Percentiles rank a stretch among this genome's conserved stretches.
Conservation (phyloP, 2,797 vertebrate species). For the Setipinna tenuifilis region DNA sequence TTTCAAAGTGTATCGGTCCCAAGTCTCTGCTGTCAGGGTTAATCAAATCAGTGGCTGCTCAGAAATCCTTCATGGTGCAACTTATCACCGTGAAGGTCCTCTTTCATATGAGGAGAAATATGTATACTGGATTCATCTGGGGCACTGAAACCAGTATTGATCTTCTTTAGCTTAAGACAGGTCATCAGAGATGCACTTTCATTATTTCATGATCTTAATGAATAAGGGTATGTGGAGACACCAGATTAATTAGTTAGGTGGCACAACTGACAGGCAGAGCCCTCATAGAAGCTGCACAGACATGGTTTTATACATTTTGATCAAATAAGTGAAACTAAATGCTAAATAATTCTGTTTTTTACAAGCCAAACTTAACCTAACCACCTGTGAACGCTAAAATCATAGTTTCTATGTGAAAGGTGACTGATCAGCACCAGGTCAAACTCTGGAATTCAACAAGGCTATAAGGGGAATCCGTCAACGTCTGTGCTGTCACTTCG, state of each 20-base stretch:
- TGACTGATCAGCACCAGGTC: not conserved
- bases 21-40: slow-evolving; percentile 31
- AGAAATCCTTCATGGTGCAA: not conserved
- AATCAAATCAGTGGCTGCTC: slow-evolving; percentile 17
- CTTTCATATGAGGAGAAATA: slow-evolving; percentile 34
- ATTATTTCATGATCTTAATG: slow-evolving; percentile 29
- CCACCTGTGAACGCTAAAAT: not conserved
- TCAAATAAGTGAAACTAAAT: not conserved
- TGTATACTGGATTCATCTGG: not conserved
- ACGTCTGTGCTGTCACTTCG: not conserved
- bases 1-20: slow-evolving; percentile 10
- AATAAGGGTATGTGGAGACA: not conserved
- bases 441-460: not conserved
- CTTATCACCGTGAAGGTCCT: slow-evolving; percentile 23
- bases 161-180: slow-evolving; percentile 29
- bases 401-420: not conserved
- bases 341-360: not conserved
- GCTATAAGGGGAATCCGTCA: not conserved
- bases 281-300: not conserved
- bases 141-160: slow-evolving; percentile 27
- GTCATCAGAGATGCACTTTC: slow-evolving; percentile 17
- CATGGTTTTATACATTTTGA: not conserved
- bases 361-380: not conserved
- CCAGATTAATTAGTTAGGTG: not conserved
- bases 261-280: not conserved